A percentile compares a stretch with the other conserved stretches of the same genome.
Evolutionary conservation across 2,888 invertebrate genomes (phyloP).

Genomic region (Acanthoscelides obtectus): DNA sequence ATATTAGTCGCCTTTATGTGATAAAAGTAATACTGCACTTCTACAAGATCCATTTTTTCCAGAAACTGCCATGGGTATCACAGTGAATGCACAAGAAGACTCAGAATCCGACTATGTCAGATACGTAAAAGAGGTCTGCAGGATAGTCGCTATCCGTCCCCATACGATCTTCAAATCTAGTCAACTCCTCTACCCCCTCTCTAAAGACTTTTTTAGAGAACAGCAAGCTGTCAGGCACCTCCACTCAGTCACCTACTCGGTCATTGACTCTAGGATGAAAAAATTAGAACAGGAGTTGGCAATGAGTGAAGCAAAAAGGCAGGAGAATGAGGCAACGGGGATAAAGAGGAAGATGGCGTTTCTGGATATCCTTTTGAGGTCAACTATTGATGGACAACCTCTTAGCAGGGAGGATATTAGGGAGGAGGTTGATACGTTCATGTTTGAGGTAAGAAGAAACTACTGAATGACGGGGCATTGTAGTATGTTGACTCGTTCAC

Average conservation of each 20-base stretch:
- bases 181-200: conserved; percentile 49
- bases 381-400: background rate
- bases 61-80: conserved; percentile 6
- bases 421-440: conserved; percentile 7
- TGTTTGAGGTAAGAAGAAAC: conserved; percentile 5
- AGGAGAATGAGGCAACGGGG: background rate
- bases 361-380: conserved; percentile 1
- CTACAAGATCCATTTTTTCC: background rate
- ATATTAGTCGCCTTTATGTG: too few relatives aligned
- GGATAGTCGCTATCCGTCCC: background rate
- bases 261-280: conserved; percentile 17
- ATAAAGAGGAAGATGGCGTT: background rate
- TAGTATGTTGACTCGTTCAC: too few relatives aligned
- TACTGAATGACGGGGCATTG: too few relatives aligned
- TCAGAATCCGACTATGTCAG: background rate
- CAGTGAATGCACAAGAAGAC: background rate
- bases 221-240: conserved; percentile 26
- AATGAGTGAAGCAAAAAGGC: background rate
- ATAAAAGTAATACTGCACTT: too few relatives aligned
- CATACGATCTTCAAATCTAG: conserved; percentile 38
- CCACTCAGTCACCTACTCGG: conserved; percentile 3
- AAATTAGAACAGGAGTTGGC: conserved; percentile 42
- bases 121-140: background rate
- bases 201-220: conserved; percentile 54
- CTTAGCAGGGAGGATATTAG: conserved; percentile 1